Evolutionary conservation across 2,888 invertebrate genomes (phyloP), one percentile per base, ranked within the genome.

Genomic region (Scrobipalpa atriplicella): DNA sequence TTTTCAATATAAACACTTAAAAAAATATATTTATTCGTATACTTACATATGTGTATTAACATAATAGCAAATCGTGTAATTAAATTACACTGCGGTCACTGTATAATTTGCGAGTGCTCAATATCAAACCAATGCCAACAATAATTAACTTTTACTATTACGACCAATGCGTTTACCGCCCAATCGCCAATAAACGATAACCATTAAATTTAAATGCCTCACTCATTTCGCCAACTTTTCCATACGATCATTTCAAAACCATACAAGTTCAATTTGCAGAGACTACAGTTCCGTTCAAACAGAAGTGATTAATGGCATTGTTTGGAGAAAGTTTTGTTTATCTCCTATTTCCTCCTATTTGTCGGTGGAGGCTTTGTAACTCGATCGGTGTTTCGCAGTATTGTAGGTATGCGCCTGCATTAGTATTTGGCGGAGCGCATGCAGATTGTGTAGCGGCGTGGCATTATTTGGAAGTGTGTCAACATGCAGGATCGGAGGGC

Each of bases 381-480:
- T 13, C 51, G 36, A 36, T 51, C 63, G 36, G 21, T 56, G 21
- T 10, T 13, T 64, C 19, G 51, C 38, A 64, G 52, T 39, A 29
- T 21, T 56, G 56, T 56, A 19, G 21, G 19, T 43, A 54, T 64
- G 43, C 19, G 43, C 21, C 39, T 47, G 60, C 58, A 60, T 65
- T 65, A 66, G 47, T 41, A 52, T 61, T 65, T 52, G 64, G 54
- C 64, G 13, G 3, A 39, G 54, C n/a, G 64, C 19, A 65, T 62
- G 43, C 61, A 63, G 58, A 54, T 54, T 63, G 63, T 64, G 63
- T 58, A 41, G 63, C 78, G 80, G 77, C 86, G 83, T 84, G 87
- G 81, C 83, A 85, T 86, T 87, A 87, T 87, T 88, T 84, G 84
- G 85, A 90, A 87, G 89, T 86, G 90, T 90, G 90, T 90, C 90